phyloP scores from a whole-genome alignment of 2,797 vertebrate species.

The Acrossocheilus wenchowensis region DNA sequence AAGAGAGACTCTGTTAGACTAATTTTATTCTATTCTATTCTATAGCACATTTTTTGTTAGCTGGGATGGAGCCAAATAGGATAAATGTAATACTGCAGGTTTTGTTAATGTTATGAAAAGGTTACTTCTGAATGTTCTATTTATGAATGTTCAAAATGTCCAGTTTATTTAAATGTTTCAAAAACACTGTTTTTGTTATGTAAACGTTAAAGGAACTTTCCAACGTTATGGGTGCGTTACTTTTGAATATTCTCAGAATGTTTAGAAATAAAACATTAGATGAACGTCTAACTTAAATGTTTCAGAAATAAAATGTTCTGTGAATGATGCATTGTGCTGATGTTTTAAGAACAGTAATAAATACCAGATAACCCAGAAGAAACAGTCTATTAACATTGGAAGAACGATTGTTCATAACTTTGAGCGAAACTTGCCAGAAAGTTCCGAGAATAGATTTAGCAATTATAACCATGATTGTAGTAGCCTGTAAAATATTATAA shows the following conservation, averaged over 20 bases:
- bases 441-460: too few relatives aligned
- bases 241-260: not conserved
- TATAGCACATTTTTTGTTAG: too few relatives aligned
- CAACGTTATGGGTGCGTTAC: not conserved
- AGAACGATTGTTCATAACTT: too few relatives aligned
- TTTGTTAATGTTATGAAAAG: not conserved
- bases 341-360: too few relatives aligned
- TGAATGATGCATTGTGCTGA: too few relatives aligned
- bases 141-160: not conserved
- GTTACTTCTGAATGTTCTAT: not conserved
- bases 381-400: too few relatives aligned
- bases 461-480: too few relatives aligned
- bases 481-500: too few relatives aligned
- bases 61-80: too few relatives aligned
- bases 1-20: not conserved
- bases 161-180: not conserved
- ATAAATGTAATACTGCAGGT: not conserved
- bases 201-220: not conserved
- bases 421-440: too few relatives aligned
- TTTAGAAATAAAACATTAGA: not conserved
- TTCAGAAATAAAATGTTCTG: too few relatives aligned
- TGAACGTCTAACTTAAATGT: not conserved
- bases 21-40: not conserved
- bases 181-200: not conserved
- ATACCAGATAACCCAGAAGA: too few relatives aligned